phyloP scores from a whole-genome alignment of 2,797 vertebrate genomes.

The Odontamblyopus rebecca region DNA sequence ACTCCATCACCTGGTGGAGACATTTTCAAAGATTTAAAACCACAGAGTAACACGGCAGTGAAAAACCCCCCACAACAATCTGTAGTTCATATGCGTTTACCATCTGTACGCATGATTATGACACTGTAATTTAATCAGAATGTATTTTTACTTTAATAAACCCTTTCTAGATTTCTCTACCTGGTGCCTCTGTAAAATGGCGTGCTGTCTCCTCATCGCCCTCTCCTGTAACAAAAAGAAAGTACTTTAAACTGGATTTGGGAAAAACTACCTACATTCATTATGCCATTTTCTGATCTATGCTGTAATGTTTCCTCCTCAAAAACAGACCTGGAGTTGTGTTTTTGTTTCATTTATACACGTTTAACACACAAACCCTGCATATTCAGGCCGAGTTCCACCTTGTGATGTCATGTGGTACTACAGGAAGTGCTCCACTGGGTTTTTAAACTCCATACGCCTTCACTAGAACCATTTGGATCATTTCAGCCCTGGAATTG shows the following conservation, averaged over 20 bases:
- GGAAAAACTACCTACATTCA: neutral
- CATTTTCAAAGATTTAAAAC: conserved; percentile 94
- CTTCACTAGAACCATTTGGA: no score
- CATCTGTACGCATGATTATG: neutral
- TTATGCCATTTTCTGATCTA: no score
- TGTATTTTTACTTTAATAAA: neutral
- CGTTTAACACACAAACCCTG: no score
- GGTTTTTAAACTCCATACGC: no score
- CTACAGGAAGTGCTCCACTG: no score
- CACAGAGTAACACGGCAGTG: conserved; percentile 73
- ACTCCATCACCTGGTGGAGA: conserved; percentile 99
- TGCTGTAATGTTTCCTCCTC: no score
- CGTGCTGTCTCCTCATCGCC: conserved; percentile 90
- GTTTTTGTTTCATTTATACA: no score
- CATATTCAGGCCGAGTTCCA: no score
- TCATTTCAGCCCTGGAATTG: no score
- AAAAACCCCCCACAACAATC: conserved; percentile 50
- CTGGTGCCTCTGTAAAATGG: conserved; percentile 72
- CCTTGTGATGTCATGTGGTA: no score
- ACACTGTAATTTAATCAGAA: neutral
- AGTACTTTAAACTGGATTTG: conserved; percentile 6
- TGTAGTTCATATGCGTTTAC: neutral
- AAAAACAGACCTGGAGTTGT: no score
- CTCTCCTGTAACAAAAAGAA: conserved; percentile 84
- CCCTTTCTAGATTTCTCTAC: neutral